These are phyloP conservation scores for Eupithecia insigniata DNA, from an alignment of 2,888 invertebrate species.

Conservation along the genomic window DNA sequence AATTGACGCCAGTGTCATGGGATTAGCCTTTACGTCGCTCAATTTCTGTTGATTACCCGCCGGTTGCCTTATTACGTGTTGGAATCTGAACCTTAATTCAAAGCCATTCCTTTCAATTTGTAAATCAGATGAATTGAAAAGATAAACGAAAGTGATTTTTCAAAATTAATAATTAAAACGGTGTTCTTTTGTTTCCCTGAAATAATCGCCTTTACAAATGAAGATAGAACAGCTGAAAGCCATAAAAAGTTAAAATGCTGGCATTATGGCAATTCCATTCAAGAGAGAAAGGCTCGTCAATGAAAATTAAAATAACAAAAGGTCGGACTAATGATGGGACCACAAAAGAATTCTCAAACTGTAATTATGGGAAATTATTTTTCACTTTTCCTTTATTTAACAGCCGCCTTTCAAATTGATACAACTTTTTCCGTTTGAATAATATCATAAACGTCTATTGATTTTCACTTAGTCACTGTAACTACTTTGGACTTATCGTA, in stretches of 20 bases:
- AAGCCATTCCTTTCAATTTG: constrained; percentile 27
- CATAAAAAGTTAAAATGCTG: constrained; percentile 35
- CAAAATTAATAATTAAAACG: constrained; percentile 1
- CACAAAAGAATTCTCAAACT: constrained; percentile 45
- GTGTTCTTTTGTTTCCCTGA: constrained; percentile 13
- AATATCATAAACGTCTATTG: constrained; percentile 15
- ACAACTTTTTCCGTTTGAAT: constrained; percentile 30
- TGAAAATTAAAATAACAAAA: constrained; percentile 43
- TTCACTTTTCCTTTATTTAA: constrained; percentile 33
- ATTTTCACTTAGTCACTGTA: constrained; percentile 17
- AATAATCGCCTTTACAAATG: constrained; percentile 10
- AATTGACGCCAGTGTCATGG: constrained; percentile 47
- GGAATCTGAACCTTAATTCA: constrained; percentile 26
- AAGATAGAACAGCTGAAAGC: constrained; percentile 12
- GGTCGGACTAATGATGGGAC: constrained; percentile 42
- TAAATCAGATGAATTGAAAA: constrained; percentile 1
- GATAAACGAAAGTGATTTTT: constrained; percentile 2
- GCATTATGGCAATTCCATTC: constrained; percentile 33
- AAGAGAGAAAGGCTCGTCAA: constrained; percentile 37
- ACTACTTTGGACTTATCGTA: constrained; percentile 37
- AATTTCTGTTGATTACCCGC: constrained; percentile 53
- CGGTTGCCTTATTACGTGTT: constrained; percentile 35
- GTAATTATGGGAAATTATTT: constrained; percentile 44
- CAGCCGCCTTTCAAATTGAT: constrained; percentile 23
- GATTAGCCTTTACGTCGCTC: constrained; percentile 50